Conservation (phyloP, 2,113 vertebrate species). For the Gavia stellata region DNA sequence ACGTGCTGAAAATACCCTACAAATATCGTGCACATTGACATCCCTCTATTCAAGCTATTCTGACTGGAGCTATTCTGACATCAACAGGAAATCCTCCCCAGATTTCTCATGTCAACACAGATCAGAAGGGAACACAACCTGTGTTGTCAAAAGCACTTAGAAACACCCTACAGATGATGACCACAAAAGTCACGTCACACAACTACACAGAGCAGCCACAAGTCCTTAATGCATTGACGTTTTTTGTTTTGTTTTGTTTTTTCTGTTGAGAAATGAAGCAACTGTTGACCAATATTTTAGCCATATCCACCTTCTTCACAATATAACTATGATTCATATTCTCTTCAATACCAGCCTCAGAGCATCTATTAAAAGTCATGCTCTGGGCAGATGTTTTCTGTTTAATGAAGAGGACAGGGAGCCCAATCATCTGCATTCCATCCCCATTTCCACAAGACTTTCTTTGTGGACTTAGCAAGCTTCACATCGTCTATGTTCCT, state of each 20-base stretch:
- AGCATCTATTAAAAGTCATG: neutral
- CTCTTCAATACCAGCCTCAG: neutral
- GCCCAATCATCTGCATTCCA: neutral
- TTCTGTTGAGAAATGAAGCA: neutral
- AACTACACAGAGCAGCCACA: neutral
- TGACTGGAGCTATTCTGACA: neutral
- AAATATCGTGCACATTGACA: neutral
- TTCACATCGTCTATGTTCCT: neutral
- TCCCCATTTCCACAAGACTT: neutral
- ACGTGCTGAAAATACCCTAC: neutral
- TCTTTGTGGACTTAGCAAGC: neutral
- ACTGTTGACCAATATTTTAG: neutral
- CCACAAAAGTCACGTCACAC: neutral
- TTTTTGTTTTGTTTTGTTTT: neutral
- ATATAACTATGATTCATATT: neutral
- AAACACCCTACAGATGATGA: neutral
- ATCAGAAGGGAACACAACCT: neutral
- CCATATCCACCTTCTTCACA: neutral
- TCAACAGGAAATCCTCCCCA: neutral
- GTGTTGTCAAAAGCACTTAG: conserved; percentile 10
- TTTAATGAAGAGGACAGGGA: neutral
- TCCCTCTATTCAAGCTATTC: neutral
- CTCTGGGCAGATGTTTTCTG: neutral
- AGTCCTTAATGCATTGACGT: neutral
- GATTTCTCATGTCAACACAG: neutral